phyloP scores from a whole-genome alignment of 2,888 invertebrate genomes.

The Agonopterix subpropinquella region DNA sequence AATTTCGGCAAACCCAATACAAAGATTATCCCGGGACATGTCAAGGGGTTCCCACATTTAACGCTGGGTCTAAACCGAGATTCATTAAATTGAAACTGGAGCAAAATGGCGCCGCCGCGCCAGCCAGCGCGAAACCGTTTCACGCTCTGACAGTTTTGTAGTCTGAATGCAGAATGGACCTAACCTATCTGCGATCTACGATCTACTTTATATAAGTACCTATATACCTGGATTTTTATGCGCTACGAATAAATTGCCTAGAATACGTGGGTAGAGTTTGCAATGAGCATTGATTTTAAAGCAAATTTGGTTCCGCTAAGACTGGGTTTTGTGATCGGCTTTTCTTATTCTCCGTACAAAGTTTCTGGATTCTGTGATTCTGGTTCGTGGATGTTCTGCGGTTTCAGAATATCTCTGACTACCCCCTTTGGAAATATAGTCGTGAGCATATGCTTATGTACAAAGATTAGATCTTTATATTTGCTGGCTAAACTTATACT shows the following conservation, averaged over 20 bases:
- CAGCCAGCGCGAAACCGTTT: conserved; percentile 47
- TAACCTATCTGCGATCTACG: conserved; percentile 41
- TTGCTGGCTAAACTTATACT: too few relatives aligned
- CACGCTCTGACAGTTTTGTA: conserved; percentile 57
- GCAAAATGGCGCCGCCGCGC: conserved; percentile 49
- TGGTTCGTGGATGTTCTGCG: too few relatives aligned
- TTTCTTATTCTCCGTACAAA: too few relatives aligned
- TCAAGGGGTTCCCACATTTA: conserved; percentile 38
- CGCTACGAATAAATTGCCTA: neutral
- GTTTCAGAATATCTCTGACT: too few relatives aligned
- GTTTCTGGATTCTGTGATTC: too few relatives aligned
- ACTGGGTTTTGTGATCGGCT: too few relatives aligned
- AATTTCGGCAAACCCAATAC: conserved; percentile 8
- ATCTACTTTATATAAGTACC: conserved; percentile 4
- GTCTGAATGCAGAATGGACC: conserved; percentile 42
- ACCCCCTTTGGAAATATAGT: too few relatives aligned
- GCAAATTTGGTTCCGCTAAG: too few relatives aligned
- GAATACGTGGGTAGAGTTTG: neutral
- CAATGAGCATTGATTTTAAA: too few relatives aligned
- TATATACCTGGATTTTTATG: conserved; percentile 2
- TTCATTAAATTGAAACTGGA: conserved; percentile 59
- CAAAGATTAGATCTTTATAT: too few relatives aligned
- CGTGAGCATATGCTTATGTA: too few relatives aligned
- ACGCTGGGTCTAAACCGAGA: conserved; percentile 39
- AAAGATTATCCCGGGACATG: conserved; percentile 32